These are phyloP conservation scores for Hyalella azteca DNA, from an alignment of 2,888 invertebrate genomes.

Conservation along the genomic window DNA sequence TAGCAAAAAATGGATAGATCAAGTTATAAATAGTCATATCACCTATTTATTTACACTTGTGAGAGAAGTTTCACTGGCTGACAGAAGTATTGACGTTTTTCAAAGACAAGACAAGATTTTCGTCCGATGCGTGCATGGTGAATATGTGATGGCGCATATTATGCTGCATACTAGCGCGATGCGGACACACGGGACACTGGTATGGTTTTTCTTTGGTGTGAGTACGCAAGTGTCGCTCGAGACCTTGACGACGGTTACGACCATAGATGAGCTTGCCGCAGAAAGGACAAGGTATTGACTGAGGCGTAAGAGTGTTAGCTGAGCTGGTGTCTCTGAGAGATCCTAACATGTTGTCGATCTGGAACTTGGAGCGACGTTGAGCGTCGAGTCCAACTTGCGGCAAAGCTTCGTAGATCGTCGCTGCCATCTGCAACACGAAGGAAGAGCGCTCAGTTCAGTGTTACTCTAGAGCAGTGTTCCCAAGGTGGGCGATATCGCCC, in stretches of 20 bases:
- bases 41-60: no score
- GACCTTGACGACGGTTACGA: constrained; percentile 56
- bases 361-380: neutral
- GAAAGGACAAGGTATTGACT: constrained; percentile 45
- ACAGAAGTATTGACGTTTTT: neutral
- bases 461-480: no score
- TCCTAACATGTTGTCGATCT: neutral
- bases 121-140: constrained; percentile 3
- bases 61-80: constrained; percentile 30
- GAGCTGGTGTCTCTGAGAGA: neutral
- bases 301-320: neutral
- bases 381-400: neutral
- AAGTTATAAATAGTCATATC: no score
- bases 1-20: no score
- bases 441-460: constrained; percentile 1
- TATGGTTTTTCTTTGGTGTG: constrained; percentile 55
- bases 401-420: constrained; percentile 2
- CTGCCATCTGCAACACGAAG: constrained; percentile 32
- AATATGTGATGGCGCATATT: constrained; percentile 24
- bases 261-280: constrained; percentile 57
- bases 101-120: neutral
- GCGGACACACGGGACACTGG: constrained; percentile 55
- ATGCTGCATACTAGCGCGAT: constrained; percentile 43
- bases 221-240: constrained; percentile 52
- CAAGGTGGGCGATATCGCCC: no score